These are phyloP conservation scores for Muscicapa adusta DNA, from an alignment of 2,113 vertebrate genomes.

Conservation along the genomic window DNA sequence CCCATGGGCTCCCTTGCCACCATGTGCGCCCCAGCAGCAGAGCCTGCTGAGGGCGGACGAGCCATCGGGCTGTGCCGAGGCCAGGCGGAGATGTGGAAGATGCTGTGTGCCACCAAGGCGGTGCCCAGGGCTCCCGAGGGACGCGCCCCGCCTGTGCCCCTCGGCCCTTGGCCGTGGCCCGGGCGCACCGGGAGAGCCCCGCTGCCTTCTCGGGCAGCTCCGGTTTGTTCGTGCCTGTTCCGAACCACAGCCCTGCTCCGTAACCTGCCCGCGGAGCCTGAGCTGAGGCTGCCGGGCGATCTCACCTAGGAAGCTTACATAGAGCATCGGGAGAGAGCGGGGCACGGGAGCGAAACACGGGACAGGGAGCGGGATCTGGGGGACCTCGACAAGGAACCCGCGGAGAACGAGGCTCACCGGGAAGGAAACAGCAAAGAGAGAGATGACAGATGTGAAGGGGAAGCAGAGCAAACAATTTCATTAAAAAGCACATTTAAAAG, in stretches of 20 bases:
- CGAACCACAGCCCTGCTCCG: accelerated
- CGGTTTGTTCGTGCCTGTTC: not conserved
- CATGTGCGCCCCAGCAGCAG: accelerated
- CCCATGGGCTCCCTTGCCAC: accelerated
- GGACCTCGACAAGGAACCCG: not conserved
- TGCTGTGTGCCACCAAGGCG: accelerated
- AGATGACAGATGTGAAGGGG: not conserved
- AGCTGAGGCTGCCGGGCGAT: accelerated
- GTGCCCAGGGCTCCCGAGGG: accelerated
- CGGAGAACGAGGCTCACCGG: not conserved
- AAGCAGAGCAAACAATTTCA: not conserved
- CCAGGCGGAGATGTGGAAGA: too few relatives aligned
- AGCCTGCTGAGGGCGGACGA: too few relatives aligned
- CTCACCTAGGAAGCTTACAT: not conserved
- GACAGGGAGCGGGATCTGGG: accelerated
- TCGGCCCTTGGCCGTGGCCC: accelerated
- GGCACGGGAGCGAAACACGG: not conserved
- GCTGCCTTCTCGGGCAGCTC: not conserved
- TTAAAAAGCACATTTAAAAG: not conserved
- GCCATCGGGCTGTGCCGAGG: too few relatives aligned
- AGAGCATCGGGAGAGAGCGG: not conserved
- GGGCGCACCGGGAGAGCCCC: accelerated
- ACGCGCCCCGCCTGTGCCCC: not conserved
- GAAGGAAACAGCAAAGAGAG: not conserved
- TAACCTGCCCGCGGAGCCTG: accelerated